Base-by-base conservation (phyloP, 2,888 invertebrate genomes). In the Plebejus melissa region DNA sequence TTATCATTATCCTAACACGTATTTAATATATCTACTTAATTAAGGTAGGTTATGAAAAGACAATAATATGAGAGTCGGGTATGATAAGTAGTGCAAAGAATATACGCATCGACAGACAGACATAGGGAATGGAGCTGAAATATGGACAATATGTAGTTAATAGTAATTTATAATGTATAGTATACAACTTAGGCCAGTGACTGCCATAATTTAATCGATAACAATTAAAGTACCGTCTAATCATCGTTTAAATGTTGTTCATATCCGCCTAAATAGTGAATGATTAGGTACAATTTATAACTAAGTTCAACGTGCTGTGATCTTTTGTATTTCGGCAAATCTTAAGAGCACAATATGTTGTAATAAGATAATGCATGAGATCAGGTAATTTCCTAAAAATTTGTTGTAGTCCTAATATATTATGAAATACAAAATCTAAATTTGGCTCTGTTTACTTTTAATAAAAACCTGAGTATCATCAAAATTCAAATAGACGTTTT, bases 1-100 rank as follows among this genome's bases (percentile, higher is more conserved):
- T 71, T 71, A 71, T 22, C 41, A 71, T 71, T 46, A 71, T 71
- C 71, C 46, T 71, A 71, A 71, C 71, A 71, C 22, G 71, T 71
- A 70, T 70, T 13, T 69, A 22, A 70, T 69, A 22, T 22, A 22
- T 22, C 22, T 32, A 32, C 32, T 38, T 69, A n/a, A n/a, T n/a
- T 38, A 41, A 22, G 70, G n/a, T 28, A 41, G 0, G 41, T 28
- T 22, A 65, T 32, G 65, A 65, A 60, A 28, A 65, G 4, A 65
- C 13, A 16, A 9, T 36, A 16, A 9, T 36, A 36, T 36, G 69
- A 69, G 13, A 69, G 36, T n/a, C 36, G n/a, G n/a, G n/a, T 70
- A 46, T 46, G 22, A 46, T 22, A 22, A 22, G 22, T 22, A 71
- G 22, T 71, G 71, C 11, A 71, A n/a, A 46, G 41, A 71, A 22